Evolutionary conservation across 2,888 invertebrate species (phyloP).

Genomic region (Pemphredon lugubris): DNA sequence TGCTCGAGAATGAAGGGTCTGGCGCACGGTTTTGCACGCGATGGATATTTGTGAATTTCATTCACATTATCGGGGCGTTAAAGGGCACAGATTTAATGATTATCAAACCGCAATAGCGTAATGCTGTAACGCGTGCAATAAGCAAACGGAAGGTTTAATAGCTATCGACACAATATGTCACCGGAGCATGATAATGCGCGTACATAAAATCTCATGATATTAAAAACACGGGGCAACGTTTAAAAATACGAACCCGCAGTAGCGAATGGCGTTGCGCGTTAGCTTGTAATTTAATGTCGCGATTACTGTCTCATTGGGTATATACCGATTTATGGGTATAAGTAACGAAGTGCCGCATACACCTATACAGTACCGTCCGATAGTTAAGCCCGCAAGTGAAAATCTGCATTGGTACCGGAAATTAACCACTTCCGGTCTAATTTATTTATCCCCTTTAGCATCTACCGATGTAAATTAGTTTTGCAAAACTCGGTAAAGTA

Average conservation of each 20-base stretch:
- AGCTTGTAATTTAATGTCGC: neutral
- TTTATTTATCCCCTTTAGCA: no score
- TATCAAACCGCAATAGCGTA: neutral
- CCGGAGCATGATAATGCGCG: neutral
- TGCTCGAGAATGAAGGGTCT: slow-evolving; percentile 40
- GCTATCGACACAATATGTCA: neutral
- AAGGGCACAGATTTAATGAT: neutral
- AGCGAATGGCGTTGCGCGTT: neutral
- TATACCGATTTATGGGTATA: no score
- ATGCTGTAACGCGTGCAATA: neutral
- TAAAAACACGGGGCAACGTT: no score
- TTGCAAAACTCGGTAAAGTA: no score
- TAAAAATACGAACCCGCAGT: no score
- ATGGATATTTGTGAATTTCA: neutral
- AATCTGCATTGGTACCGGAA: no score
- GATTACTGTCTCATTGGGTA: no score
- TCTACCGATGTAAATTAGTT: no score
- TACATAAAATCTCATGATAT: neutral
- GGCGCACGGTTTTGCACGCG: neutral
- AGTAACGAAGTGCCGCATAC: no score
- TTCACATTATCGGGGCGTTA: neutral
- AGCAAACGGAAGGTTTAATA: neutral
- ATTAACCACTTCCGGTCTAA: no score
- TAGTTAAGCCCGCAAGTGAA: no score
- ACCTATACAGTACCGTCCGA: no score